Base-by-base conservation (phyloP, 2,113 vertebrate species). In the Istiophorus platypterus region DNA sequence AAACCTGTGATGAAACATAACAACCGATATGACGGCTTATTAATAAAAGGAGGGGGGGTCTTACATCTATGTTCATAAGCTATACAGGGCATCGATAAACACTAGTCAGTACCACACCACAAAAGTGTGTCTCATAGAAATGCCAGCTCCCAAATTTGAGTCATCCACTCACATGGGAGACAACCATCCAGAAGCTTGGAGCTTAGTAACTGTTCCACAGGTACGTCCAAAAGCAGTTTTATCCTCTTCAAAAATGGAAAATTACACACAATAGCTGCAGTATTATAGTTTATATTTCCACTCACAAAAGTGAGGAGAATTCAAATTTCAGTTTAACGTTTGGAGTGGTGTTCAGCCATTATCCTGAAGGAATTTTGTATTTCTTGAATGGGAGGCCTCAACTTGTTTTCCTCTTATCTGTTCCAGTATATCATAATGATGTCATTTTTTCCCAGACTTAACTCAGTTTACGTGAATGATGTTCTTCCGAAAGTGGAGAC, bases 401-500 rank as follows among this genome's bases (percentile, higher is more conserved):
- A 49, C 24, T 57, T 42, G 22, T 4, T 2, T 67, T 47, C 42
- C 22, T 63, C 56, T 2, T 42, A 66, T 17, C 65, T 41, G 22
- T 18, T 34, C 62, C 10, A 1, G 47, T 56, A 64, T 67, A 37
- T 59, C 49, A 61, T 31, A 51, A 54, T 76, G 31, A 73, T 74
- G 80, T 80, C 65, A 58, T 56, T 51, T 34, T 85, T 82, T 70
- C 27, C 20, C 34, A 56, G 18, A 51, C 72, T 62, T 58, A 15
- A 31, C 70, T 64, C 6, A 42, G 27, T 68, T 26, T 51, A 20
- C 73, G 20, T 83, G 73, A 81, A 34, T 69, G 65, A 85, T 87
- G 42, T 10, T 72, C 39, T 80, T 75, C 70, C 73, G 39, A 81
- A 70, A 39, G 58, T 76, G 76, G 12, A 45, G 70, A 59, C 80